Base-by-base conservation (phyloP, 92 coral and sea anemone species). In the Siderastrea siderea region DNA sequence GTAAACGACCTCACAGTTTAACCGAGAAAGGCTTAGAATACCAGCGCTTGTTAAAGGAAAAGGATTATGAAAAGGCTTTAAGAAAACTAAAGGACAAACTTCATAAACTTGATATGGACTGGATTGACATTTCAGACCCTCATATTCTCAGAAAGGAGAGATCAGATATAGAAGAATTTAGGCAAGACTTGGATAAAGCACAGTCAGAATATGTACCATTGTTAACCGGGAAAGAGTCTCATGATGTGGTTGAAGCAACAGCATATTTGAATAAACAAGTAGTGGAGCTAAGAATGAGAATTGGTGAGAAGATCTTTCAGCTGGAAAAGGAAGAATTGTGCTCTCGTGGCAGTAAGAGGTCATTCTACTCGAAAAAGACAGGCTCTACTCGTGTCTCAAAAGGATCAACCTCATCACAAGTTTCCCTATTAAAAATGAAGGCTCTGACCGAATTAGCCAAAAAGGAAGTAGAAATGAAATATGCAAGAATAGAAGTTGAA, bases 391-490 rank as follows among this genome's bases (percentile, higher is more conserved):
- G 72, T 15, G 7, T 17, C 16, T 68, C 72, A 26, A 68, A 44
- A 7, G 47, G 13, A 68, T 68, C 72, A 68, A 68, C 13, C 50
- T 26, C 72, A 68, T 26, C 72, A 26, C 72, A 68, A 43, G 8
- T 68, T 2, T 68, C 72, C 72, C 47, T 68, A 4, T 68, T 68
- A 44, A 78, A 58, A 78, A 78, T 78, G 82, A 78, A 78, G 17
- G 49, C 67, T 9, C 9, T 78, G 68, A 58, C 82, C 15, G 82
- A 53, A 52, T n/a, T 57, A 13, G 82, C 82, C 9, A 78, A 59
- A 58, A 78, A 19, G 50, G 82, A 78, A 58, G 82, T 78, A 14
- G 82, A 78, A 78, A 78, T 78, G 82, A 78, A 78, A 58, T 78
- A 78, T 11, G 82, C 82, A n/a, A 78, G 47, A 53, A 78, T 78